These are phyloP conservation scores for Alviniconcha marisindica DNA, from an alignment of 1,140 invertebrate species.

Conservation along the genomic window DNA sequence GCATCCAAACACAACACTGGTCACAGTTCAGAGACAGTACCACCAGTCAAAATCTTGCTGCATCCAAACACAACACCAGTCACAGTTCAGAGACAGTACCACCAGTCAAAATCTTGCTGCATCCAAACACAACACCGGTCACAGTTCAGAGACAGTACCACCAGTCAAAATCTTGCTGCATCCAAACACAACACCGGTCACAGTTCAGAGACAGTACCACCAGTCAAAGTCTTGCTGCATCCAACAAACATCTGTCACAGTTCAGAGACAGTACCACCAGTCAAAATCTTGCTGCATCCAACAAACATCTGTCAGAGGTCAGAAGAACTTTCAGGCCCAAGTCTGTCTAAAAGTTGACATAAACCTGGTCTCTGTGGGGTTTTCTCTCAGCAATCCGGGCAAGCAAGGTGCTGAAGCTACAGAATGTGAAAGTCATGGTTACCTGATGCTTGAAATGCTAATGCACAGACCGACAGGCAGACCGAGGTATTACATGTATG, in stretches of 20 bases:
- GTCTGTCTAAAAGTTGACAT: too few species aligned
- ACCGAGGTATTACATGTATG: too few species aligned
- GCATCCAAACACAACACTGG: too few species aligned
- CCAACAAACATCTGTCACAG: neutral
- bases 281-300: neutral
- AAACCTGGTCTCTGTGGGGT: too few species aligned
- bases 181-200: neutral
- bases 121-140: too few species aligned
- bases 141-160: neutral
- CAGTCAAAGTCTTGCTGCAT: neutral
- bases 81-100: neutral
- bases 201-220: neutral
- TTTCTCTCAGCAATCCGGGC: too few species aligned
- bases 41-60: neutral
- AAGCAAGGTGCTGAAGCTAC: too few species aligned
- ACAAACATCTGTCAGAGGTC: neutral
- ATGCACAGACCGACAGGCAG: too few species aligned
- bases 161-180: slow-evolving; percentile 30
- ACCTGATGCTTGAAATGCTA: too few species aligned
- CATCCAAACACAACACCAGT: neutral
- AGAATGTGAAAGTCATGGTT: too few species aligned
- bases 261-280: neutral
- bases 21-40: too few species aligned
- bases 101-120: neutral
- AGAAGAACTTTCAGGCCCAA: too few species aligned